Evolutionary conservation across 2,888 invertebrate species (phyloP).

Genomic region (Suillia variegata): DNA sequence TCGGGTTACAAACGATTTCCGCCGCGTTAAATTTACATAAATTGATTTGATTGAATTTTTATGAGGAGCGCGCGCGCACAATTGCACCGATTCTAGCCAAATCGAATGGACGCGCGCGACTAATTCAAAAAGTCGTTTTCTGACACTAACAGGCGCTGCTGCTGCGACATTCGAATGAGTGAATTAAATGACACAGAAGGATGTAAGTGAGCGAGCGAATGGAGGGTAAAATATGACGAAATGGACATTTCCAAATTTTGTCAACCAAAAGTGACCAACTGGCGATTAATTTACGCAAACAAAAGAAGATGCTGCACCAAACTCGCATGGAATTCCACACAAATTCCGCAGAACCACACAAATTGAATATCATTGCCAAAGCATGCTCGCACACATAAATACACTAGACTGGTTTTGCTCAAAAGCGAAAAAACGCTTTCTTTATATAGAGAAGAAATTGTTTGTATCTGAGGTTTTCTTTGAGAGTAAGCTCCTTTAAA

Average conservation of each 20-base stretch:
- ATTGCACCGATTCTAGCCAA: background rate
- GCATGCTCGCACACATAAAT: background rate
- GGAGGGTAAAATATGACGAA: background rate
- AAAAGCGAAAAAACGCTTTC: no score
- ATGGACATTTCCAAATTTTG: background rate
- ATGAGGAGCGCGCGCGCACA: conserved; percentile 45
- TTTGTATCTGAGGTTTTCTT: no score
- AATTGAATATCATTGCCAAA: background rate
- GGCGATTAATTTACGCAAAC: background rate
- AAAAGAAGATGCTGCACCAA: background rate
- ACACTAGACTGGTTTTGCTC: background rate
- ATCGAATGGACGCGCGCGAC: background rate
- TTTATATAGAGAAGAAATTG: no score
- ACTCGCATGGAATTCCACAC: background rate
- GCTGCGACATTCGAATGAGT: background rate
- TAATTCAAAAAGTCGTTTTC: conserved; percentile 1
- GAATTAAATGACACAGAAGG: background rate
- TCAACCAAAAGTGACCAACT: background rate
- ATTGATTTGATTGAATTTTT: conserved; percentile 62
- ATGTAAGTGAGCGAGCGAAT: background rate
- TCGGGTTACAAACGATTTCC: conserved; percentile 21
- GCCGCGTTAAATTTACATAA: conserved; percentile 61
- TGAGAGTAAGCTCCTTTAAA: no score
- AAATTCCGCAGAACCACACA: background rate
- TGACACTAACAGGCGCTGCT: no score